A percentile compares a stretch with the other conserved stretches of the same genome.
Evolutionary conservation across 35 echinoderm and acorn worm species (phyloP).

Genomic region (Apostichopus californicus): DNA sequence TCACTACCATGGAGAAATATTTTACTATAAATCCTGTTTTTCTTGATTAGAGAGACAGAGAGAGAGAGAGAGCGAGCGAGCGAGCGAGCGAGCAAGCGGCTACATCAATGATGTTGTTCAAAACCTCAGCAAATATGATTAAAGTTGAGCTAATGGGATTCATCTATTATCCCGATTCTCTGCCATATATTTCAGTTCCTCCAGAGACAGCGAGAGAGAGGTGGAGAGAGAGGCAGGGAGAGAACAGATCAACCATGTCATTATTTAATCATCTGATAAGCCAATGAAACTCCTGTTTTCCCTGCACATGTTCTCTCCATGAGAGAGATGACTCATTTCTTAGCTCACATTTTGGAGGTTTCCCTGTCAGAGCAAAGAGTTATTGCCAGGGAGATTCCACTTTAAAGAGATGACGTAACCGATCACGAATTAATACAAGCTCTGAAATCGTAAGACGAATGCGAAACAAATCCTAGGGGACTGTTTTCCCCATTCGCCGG

Average conservation of each 20-base stretch:
- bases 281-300: not conserved
- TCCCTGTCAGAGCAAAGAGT: not conserved
- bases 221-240: not conserved
- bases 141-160: not conserved
- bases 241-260: constrained; percentile 2
- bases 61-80: too few species aligned
- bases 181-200: not conserved
- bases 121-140: not conserved
- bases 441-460: too few species aligned
- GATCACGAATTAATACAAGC: too few species aligned
- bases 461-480: too few species aligned
- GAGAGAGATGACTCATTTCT: not conserved
- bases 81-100: not conserved
- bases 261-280: constrained; percentile 16
- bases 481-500: too few species aligned
- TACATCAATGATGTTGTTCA: not conserved
- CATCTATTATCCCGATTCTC: not conserved
- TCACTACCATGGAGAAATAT: not conserved
- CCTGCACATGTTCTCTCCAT: not conserved
- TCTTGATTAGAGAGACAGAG: not conserved
- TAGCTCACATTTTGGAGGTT: not conserved
- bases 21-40: not conserved
- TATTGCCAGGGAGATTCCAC: not conserved
- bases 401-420: not conserved
- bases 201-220: not conserved